phyloP scores from a whole-genome alignment of 2,113 vertebrate genomes.

The Dromas ardeola region DNA sequence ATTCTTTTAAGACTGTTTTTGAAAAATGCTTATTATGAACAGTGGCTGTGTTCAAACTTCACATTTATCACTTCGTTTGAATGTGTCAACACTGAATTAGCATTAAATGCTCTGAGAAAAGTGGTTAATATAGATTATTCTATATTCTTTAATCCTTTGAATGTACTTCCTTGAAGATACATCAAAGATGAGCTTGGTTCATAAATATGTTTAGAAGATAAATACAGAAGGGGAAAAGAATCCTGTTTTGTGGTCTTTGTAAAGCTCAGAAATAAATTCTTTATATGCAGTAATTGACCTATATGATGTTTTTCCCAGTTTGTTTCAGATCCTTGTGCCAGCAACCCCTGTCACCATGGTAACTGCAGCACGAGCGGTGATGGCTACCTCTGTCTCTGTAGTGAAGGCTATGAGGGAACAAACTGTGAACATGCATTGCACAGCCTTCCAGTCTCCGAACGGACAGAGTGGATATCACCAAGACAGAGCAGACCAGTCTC shows the following conservation, averaged over 20 bases:
- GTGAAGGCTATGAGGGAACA: slow-evolving; percentile 84
- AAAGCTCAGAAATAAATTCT: neutral
- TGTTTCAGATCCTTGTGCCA: slow-evolving; percentile 89
- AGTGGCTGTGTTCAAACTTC: neutral
- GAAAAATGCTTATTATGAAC: neutral
- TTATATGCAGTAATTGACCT: slow-evolving; percentile 54
- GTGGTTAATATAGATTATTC: neutral
- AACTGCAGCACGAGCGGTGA: slow-evolving; percentile 85
- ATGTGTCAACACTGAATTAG: neutral
- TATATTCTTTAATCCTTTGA: slow-evolving; percentile 2
- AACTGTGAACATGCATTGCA: slow-evolving; percentile 78
- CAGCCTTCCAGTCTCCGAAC: slow-evolving; percentile 40
- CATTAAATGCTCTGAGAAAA: neutral
- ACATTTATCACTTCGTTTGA: neutral
- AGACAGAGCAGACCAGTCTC: slow-evolving; percentile 72
- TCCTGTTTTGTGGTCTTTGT: neutral
- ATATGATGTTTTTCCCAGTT: slow-evolving; percentile 80
- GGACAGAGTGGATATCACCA: slow-evolving; percentile 65
- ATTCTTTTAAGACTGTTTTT: neutral
- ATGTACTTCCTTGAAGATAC: neutral
- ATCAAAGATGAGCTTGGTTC: neutral
- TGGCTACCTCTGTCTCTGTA: slow-evolving; percentile 87
- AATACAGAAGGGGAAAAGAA: neutral
- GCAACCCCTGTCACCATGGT: slow-evolving; percentile 96
- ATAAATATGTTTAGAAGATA: neutral